These are phyloP conservation scores for Euglossa dilemma DNA, from an alignment of 1,140 invertebrate species.

Conservation along the genomic window DNA sequence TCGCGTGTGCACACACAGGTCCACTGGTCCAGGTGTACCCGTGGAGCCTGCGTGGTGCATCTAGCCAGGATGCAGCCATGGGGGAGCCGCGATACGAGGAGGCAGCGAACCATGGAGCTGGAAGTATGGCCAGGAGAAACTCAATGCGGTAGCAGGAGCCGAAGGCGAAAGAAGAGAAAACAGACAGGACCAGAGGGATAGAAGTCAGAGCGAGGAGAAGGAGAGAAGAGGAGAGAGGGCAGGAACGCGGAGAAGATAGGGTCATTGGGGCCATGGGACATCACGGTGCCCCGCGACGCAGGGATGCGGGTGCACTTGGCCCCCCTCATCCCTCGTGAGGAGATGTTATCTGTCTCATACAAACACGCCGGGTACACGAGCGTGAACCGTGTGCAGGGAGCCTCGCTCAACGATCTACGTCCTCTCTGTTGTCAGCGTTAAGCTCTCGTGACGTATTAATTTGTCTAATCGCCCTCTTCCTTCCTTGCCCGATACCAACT, in stretches of 20 bases:
- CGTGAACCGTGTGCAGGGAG: not conserved
- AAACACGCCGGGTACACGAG: slow-evolving; percentile 35
- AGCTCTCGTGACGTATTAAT: slow-evolving; percentile 34
- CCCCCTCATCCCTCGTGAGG: slow-evolving; percentile 30
- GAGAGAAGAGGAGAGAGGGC: not conserved
- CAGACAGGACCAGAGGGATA: slow-evolving; percentile 8
- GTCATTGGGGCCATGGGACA: slow-evolving; percentile 67
- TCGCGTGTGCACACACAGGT: slow-evolving; percentile 13
- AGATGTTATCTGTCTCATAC: slow-evolving; percentile 59
- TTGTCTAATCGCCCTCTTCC: slow-evolving; percentile 16
- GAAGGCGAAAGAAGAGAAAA: slow-evolving; percentile 29
- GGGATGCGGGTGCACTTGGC: slow-evolving; percentile 59
- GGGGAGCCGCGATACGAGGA: slow-evolving; percentile 28
- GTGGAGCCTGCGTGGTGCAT: not conserved
- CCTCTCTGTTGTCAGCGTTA: not conserved
- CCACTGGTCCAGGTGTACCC: no score
- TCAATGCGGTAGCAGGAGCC: slow-evolving; percentile 48
- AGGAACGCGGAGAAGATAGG: slow-evolving; percentile 48
- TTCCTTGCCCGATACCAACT: not conserved
- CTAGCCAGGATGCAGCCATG: slow-evolving; percentile 23
- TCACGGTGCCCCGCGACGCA: slow-evolving; percentile 46
- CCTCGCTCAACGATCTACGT: not conserved
- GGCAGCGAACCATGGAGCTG: slow-evolving; percentile 56
- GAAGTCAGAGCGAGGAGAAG: not conserved
- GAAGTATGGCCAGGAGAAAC: slow-evolving; percentile 28